phyloP scores from a whole-genome alignment of 2,797 vertebrate genomes.

The Catostomus latipinnis region DNA sequence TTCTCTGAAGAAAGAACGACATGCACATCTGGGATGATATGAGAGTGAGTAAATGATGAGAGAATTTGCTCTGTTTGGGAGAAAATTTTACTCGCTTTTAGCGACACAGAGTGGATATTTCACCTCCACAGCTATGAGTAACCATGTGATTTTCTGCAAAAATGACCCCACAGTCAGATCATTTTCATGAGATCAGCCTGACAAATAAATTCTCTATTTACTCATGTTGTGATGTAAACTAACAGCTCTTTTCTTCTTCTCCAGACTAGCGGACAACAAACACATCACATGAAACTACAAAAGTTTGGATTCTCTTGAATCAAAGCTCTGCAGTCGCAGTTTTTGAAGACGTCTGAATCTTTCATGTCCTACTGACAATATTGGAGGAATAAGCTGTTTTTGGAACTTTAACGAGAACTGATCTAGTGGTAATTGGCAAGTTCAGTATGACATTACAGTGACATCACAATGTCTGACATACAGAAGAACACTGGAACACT shows the following conservation, averaged over 20 bases:
- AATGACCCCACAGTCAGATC: too few species aligned
- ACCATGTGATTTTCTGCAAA: too few species aligned
- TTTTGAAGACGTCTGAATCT: not conserved
- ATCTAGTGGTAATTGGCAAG: too few species aligned
- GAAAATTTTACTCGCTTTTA: too few species aligned
- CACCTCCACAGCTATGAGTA: too few species aligned
- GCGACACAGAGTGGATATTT: too few species aligned
- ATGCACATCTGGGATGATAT: too few species aligned
- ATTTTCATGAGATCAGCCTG: too few species aligned
- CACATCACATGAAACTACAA: slow-evolving; percentile 10
- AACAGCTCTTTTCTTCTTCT: slow-evolving; percentile 10
- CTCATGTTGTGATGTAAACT: slow-evolving; percentile 1
- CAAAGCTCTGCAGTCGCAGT: not conserved
- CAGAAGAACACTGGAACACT: slow-evolving; percentile 18
- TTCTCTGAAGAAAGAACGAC: too few species aligned
- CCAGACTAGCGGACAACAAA: slow-evolving; percentile 31
- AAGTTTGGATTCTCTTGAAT: slow-evolving; percentile 16
- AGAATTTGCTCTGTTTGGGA: too few species aligned
- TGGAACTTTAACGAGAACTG: not conserved
- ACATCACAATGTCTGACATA: slow-evolving; percentile 22
- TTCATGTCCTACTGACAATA: not conserved
- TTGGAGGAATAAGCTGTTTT: not conserved
- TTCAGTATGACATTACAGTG: slow-evolving; percentile 24
- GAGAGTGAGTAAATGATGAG: too few species aligned
- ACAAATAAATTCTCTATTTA: not conserved